A percentile compares a stretch with the other conserved stretches of the same genome.
phyloP scores from a whole-genome alignment of 2,113 vertebrate genomes.

The Onychostruthus taczanowskii region DNA sequence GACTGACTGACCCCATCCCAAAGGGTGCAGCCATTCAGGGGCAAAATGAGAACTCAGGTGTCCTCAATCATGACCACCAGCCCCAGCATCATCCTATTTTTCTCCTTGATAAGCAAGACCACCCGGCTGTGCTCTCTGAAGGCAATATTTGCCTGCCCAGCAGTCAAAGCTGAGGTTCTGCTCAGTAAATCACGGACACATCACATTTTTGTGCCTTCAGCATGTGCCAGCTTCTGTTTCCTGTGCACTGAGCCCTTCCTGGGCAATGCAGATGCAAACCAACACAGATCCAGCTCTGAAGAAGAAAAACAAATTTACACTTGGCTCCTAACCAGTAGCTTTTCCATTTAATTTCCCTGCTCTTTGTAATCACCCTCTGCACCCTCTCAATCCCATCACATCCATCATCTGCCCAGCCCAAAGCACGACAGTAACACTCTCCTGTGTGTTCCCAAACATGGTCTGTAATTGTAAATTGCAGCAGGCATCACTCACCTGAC shows the following conservation, averaged over 20 bases:
- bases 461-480: conserved; percentile 64
- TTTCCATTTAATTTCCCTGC: conserved; percentile 59
- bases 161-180: neutral
- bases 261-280: neutral
- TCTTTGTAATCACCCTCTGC: conserved; percentile 52
- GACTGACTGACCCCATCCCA: neutral
- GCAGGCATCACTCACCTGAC: conserved; percentile 41
- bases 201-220: neutral
- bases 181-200: neutral
- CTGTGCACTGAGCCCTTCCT: neutral
- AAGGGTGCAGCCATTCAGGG: neutral
- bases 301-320: conserved; percentile 36
- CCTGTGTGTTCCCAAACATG: neutral
- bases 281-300: neutral
- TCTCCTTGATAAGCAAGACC: neutral
- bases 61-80: neutral
- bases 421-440: neutral
- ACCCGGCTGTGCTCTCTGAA: neutral
- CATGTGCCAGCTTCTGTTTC: neutral
- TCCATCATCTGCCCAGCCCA: conserved; percentile 43
- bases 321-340: conserved; percentile 24
- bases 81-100: neutral
- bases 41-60: neutral
- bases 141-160: neutral
- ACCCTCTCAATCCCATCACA: conserved; percentile 49